These are phyloP conservation scores for Scytalopus superciliaris DNA, from an alignment of 2,113 vertebrate genomes.

Conservation along the genomic window DNA sequence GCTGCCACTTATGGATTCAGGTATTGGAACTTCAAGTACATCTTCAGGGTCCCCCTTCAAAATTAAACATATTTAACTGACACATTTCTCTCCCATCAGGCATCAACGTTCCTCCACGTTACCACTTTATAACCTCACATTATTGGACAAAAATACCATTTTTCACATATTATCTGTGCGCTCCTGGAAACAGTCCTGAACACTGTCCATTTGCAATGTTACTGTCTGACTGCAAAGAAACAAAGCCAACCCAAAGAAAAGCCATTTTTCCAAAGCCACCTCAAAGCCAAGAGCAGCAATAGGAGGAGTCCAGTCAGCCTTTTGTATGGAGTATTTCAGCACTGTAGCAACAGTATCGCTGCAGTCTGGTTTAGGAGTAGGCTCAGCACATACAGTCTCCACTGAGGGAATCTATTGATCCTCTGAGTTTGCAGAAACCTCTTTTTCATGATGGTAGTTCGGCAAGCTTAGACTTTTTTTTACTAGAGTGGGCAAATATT, in stretches of 20 bases:
- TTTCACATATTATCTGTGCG: background rate
- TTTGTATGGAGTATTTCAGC: background rate
- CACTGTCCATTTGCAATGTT: background rate
- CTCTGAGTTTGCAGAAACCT: background rate
- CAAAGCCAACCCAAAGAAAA: background rate
- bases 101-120: background rate
- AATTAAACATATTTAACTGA: conserved; percentile 8
- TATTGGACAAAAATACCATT: background rate
- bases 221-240: background rate
- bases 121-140: background rate
- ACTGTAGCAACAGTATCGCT: background rate
- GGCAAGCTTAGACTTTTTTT: background rate
- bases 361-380: background rate
- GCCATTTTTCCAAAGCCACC: background rate
- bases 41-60: conserved; percentile 74
- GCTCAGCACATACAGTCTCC: background rate
- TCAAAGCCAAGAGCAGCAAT: background rate
- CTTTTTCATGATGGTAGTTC: background rate
- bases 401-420: background rate
- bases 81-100: background rate
- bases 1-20: conserved; percentile 66
- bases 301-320: background rate
- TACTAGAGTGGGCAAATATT: background rate
- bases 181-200: background rate
- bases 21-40: conserved; percentile 60